phyloP scores from a whole-genome alignment of 1,140 invertebrate species.

The Cryptotermes secundus region DNA sequence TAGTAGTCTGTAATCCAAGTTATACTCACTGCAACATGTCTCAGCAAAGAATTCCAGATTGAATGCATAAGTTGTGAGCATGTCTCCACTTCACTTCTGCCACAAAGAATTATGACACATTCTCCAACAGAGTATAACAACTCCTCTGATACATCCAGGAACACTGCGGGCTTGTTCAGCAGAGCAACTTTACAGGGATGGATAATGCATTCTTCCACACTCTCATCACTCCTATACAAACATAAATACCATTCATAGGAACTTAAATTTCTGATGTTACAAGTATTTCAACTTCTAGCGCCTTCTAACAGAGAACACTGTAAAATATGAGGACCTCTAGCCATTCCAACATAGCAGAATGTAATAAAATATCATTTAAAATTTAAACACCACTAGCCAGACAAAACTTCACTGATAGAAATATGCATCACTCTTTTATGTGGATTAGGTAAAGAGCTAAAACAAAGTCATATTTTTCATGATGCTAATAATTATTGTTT shows the following conservation, averaged over 20 bases:
- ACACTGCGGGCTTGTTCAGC: not conserved
- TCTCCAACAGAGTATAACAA: slow-evolving; percentile 19
- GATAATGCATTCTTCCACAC: not conserved
- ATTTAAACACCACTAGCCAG: not conserved
- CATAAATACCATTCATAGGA: not conserved
- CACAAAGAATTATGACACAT: not conserved
- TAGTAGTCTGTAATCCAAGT: too few relatives aligned
- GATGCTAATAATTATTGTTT: too few relatives aligned
- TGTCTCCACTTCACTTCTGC: not conserved
- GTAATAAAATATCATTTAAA: too few relatives aligned
- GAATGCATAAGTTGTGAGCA: not conserved
- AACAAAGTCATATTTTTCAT: too few relatives aligned
- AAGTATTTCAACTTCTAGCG: too few relatives aligned
- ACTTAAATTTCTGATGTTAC: too few relatives aligned
- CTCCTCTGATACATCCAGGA: not conserved
- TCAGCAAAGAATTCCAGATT: not conserved
- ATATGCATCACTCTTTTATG: too few relatives aligned
- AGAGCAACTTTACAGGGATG: not conserved
- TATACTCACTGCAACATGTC: not conserved
- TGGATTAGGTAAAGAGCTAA: too few relatives aligned
- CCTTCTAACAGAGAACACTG: too few relatives aligned
- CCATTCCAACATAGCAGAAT: too few relatives aligned
- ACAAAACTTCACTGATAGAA: too few relatives aligned
- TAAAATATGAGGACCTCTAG: too few relatives aligned
- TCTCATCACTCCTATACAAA: not conserved